phyloP scores from a whole-genome alignment of 2,797 vertebrate genomes.

The Tapirus indicus region DNA sequence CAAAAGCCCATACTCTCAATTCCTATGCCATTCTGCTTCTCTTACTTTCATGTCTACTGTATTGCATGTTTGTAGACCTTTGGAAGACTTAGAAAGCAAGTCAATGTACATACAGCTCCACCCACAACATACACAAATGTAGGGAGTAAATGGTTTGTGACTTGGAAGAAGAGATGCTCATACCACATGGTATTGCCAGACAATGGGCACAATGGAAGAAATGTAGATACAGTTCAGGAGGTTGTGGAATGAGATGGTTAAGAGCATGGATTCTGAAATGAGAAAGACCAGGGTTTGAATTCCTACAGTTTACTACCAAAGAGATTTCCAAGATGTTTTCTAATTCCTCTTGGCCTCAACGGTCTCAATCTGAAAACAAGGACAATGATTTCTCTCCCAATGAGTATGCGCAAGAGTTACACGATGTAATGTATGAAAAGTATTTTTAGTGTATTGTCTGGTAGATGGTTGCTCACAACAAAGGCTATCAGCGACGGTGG shows the following conservation, averaged over 20 bases:
- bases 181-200: neutral
- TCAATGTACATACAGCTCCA: neutral
- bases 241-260: neutral
- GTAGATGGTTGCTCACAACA: neutral
- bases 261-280: neutral
- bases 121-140: neutral
- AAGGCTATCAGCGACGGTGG: neutral
- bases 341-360: neutral
- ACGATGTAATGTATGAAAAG: neutral
- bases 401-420: neutral
- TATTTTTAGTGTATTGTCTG: neutral
- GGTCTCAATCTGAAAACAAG: neutral
- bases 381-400: neutral
- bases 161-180: neutral
- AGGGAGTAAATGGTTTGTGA: neutral
- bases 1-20: neutral
- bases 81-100: neutral
- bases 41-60: neutral
- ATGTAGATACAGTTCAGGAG: neutral
- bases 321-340: neutral
- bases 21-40: neutral
- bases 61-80: neutral
- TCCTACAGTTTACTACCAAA: neutral
- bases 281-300: neutral
- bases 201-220: accelerated